Evolutionary conservation across 2,113 vertebrate genomes (phyloP).

Genomic region (Rissa tridactyla): DNA sequence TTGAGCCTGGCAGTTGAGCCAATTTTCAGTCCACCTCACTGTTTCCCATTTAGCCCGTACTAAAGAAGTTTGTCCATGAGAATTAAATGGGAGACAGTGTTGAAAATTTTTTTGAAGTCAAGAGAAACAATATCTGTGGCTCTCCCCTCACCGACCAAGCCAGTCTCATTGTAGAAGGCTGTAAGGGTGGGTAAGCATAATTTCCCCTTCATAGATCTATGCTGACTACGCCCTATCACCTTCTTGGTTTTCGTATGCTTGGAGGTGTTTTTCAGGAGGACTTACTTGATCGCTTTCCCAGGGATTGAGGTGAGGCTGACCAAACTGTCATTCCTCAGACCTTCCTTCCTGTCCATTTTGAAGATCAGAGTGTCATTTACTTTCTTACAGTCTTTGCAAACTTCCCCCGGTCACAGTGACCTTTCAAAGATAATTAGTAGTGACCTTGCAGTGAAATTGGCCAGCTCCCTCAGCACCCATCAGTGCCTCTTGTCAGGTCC

Average conservation of each 20-base stretch:
- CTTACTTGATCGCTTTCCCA: not conserved
- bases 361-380: not conserved
- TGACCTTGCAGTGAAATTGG: not conserved
- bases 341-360: not conserved
- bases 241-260: not conserved
- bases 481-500: not conserved
- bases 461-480: not conserved
- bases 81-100: not conserved
- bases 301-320: not conserved
- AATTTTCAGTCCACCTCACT: not conserved
- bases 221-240: not conserved
- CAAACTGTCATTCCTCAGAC: not conserved
- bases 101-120: not conserved
- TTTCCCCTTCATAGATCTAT: not conserved
- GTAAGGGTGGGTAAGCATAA: not conserved
- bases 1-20: not conserved
- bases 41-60: not conserved
- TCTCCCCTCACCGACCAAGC: not conserved
- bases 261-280: not conserved
- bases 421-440: not conserved
- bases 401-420: not conserved
- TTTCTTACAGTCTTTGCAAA: not conserved
- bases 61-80: not conserved
- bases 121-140: not conserved
- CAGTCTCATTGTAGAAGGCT: not conserved